phyloP scores from a whole-genome alignment of 1,140 invertebrate species.

The Leptinotarsa texana region DNA sequence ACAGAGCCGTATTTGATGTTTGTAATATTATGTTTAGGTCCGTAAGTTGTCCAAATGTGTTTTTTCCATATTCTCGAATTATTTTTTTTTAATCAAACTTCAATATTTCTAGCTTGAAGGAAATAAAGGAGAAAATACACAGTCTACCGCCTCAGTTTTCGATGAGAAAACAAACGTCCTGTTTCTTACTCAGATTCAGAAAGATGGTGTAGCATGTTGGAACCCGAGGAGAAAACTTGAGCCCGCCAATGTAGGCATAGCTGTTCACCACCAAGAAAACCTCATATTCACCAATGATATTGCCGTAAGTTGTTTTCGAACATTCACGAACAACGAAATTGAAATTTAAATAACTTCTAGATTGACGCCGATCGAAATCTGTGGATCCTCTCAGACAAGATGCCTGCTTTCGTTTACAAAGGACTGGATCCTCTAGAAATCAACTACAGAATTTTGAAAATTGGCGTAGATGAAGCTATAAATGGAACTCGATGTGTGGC shows the following conservation, averaged over 20 bases:
- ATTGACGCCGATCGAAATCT: constrained; percentile 63
- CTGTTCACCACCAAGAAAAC: constrained; percentile 61
- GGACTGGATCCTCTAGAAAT: constrained; percentile 60
- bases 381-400: constrained; percentile 70
- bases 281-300: constrained; percentile 74
- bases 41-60: too few species aligned
- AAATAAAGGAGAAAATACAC: constrained; percentile 62
- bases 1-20: too few species aligned
- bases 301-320: constrained; percentile 55
- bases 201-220: constrained; percentile 73
- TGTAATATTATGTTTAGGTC: too few species aligned
- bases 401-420: constrained; percentile 66
- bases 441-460: constrained; percentile 68
- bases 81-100: too few species aligned
- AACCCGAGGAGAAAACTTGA: constrained; percentile 63
- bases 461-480: constrained; percentile 62
- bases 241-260: constrained; percentile 61
- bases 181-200: constrained; percentile 70
- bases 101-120: constrained; percentile 60
- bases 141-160: constrained; percentile 65
- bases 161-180: constrained; percentile 63
- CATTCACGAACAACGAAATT: constrained; percentile 15
- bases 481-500: constrained; percentile 60
- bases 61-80: too few species aligned
- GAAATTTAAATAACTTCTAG: constrained; percentile 48